Evolutionary conservation across 1,140 invertebrate genomes (phyloP).

Genomic region (Hetaerina americana): DNA sequence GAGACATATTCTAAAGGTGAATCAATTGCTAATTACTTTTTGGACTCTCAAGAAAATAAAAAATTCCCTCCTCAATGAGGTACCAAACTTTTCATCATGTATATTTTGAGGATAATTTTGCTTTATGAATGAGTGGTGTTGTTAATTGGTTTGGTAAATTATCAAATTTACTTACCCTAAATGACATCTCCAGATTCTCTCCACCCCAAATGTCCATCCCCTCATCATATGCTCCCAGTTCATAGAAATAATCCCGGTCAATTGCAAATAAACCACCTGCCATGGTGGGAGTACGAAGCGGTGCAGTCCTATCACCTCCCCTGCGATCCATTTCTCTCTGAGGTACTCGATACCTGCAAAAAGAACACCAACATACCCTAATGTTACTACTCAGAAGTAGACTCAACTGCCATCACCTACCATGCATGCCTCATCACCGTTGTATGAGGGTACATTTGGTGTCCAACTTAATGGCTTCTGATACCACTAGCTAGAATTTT

Average conservation of each 20-base stretch:
- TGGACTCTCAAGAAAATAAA: no score
- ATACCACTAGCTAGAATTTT: no score
- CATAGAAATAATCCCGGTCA: constrained; percentile 92
- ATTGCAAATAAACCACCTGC: constrained; percentile 97
- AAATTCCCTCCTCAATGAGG: no score
- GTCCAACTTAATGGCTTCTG: no score
- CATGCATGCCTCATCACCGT: no score
- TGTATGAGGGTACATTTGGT: no score
- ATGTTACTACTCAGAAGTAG: not conserved
- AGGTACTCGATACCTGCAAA: constrained; percentile 80
- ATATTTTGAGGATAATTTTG: not conserved
- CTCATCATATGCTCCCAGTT: constrained; percentile 93
- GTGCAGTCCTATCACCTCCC: constrained; percentile 76
- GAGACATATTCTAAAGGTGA: no score
- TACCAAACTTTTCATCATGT: no score
- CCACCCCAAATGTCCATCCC: constrained; percentile 99
- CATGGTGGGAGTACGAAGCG: constrained; percentile 92
- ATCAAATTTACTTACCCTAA: constrained; percentile 72
- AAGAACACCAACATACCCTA: not conserved
- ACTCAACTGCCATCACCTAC: not conserved
- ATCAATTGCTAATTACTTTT: no score
- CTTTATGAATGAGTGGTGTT: not conserved
- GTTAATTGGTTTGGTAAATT: no score
- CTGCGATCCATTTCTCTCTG: constrained; percentile 86
- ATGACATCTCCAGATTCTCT: constrained; percentile 98